phyloP scores from a whole-genome alignment of 2,888 invertebrate species.

The Epinotia ramella region DNA sequence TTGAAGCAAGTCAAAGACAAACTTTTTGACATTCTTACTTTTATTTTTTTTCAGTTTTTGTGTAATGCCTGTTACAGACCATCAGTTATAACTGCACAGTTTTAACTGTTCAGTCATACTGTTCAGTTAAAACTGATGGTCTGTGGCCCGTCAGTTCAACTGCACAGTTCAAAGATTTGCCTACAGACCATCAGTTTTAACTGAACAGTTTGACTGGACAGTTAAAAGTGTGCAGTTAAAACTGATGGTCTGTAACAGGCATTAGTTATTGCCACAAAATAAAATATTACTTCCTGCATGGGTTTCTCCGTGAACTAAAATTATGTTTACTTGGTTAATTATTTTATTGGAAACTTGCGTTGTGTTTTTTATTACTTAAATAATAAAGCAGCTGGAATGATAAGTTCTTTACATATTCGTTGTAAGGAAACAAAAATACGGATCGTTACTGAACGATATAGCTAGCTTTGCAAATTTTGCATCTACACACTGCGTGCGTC shows the following conservation, averaged over 20 bases:
- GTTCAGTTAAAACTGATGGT: too few species aligned
- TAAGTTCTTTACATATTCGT: not conserved
- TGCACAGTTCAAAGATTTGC: too few species aligned
- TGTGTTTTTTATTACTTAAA: not conserved
- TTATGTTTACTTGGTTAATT: not conserved
- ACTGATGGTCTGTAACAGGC: too few species aligned
- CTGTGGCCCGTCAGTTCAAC: too few species aligned
- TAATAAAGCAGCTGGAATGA: not conserved
- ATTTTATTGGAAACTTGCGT: not conserved
- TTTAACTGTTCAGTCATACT: too few species aligned
- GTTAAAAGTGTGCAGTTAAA: too few species aligned
- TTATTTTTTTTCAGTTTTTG: not conserved
- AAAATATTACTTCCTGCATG: not conserved
- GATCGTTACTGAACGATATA: slow-evolving; percentile 43
- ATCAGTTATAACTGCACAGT: too few species aligned
- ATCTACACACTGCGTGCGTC: slow-evolving; percentile 54
- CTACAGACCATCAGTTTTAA: too few species aligned
- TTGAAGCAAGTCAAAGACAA: slow-evolving; percentile 11
- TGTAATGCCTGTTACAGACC: too few species aligned
- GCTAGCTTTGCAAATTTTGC: slow-evolving; percentile 39
- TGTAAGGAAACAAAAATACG: slow-evolving; percentile 16
- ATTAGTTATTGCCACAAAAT: not conserved
- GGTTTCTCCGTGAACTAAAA: not conserved
- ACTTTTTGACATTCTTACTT: slow-evolving; percentile 12
- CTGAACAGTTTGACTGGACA: too few species aligned